phyloP scores from a whole-genome alignment of 2,888 invertebrate genomes.

The Trilocha varians region DNA sequence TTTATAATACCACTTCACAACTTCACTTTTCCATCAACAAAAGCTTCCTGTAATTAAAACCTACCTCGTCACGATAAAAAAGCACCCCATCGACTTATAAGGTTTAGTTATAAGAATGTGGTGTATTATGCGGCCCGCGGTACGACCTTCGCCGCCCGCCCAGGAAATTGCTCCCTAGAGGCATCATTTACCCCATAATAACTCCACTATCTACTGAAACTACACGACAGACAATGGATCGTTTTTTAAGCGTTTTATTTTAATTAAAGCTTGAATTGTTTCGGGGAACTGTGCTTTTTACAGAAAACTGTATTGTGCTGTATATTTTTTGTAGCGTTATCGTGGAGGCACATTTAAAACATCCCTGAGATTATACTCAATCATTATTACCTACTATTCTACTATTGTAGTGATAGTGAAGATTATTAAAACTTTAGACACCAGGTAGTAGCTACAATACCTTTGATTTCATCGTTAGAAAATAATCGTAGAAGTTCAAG shows the following conservation, averaged over 20 bases:
- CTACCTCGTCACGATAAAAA: neutral
- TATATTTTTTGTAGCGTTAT: neutral
- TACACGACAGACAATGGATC: conserved; percentile 11
- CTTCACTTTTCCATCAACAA: too few species aligned
- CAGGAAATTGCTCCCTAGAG: conserved; percentile 41
- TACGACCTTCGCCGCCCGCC: conserved; percentile 24
- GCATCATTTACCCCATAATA: conserved; percentile 31
- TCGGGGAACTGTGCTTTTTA: neutral
- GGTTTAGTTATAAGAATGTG: conserved; percentile 14
- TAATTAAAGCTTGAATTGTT: conserved; percentile 1
- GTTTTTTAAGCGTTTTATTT: conserved; percentile 4
- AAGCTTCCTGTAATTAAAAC: too few species aligned
- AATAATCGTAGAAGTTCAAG: too few species aligned
- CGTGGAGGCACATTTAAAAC: too few species aligned
- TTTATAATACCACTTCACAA: too few species aligned
- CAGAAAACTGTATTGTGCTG: neutral
- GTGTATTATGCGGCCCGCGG: conserved; percentile 19
- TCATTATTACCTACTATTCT: too few species aligned
- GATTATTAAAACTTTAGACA: too few species aligned
- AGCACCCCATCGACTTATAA: neutral
- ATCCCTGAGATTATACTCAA: too few species aligned
- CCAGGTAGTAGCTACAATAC: too few species aligned
- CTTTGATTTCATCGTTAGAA: too few species aligned
- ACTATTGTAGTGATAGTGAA: too few species aligned
- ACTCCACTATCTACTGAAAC: conserved; percentile 16